Percentiles rank a stretch among this genome's conserved stretches.
Evolutionary conservation across 53 echinoderm and acorn worm species (phyloP).

Genomic region (Astropecten irregularis): DNA sequence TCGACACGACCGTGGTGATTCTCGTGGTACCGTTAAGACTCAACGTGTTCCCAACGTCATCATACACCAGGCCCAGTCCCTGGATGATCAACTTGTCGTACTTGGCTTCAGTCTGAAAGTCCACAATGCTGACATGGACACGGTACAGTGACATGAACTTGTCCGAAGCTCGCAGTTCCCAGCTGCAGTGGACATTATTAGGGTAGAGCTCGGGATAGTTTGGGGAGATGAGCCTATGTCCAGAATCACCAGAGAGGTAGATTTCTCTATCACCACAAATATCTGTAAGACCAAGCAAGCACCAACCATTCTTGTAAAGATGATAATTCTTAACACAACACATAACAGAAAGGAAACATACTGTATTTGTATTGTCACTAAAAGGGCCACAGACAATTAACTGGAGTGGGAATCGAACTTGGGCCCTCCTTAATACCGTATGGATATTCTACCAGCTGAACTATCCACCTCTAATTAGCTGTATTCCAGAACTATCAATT

Average conservation of each 20-base stretch:
- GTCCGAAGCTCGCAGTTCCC: neutral
- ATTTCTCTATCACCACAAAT: neutral
- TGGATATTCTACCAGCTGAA: no score
- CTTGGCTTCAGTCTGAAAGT: neutral
- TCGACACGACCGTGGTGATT: neutral
- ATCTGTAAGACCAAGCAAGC: no score
- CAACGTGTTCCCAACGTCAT: neutral
- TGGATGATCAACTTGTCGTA: neutral
- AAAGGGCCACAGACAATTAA: no score
- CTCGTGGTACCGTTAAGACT: neutral
- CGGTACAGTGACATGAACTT: no score
- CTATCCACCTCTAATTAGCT: no score
- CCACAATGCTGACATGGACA: neutral
- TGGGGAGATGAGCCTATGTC: neutral
- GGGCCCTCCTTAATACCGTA: no score
- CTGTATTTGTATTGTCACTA: no score
- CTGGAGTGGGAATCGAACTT: no score
- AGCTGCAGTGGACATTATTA: neutral
- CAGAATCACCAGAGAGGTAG: neutral
- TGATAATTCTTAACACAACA: no score
- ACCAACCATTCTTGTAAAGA: no score
- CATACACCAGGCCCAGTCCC: neutral
- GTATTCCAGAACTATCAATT: no score
- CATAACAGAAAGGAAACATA: no score
- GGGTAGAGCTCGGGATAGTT: conserved; percentile 2